phyloP scores from a whole-genome alignment of 2,888 invertebrate species.

The Polyploca ridens region DNA sequence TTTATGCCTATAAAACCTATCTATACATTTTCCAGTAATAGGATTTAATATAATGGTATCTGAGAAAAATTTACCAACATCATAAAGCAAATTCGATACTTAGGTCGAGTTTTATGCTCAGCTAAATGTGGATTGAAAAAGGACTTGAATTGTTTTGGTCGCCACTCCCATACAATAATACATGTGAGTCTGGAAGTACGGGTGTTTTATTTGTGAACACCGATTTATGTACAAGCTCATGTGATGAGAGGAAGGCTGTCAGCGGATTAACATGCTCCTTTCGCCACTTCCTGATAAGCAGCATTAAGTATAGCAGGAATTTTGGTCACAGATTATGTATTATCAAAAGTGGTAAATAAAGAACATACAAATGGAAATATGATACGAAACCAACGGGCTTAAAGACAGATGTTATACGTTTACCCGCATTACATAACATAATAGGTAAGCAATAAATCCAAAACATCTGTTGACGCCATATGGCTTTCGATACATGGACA shows the following conservation, averaged over 20 bases:
- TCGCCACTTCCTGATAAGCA: slow-evolving; percentile 1
- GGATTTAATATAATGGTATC: not conserved
- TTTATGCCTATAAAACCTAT: slow-evolving; percentile 24
- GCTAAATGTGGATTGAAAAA: slow-evolving; percentile 5
- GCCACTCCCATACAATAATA: not conserved
- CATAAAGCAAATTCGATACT: not conserved
- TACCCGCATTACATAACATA: not conserved
- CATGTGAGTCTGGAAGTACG: not conserved
- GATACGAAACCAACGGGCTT: not conserved
- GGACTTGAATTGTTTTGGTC: not conserved
- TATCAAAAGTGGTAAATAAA: too few species aligned
- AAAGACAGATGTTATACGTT: not conserved
- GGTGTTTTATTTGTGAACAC: not conserved
- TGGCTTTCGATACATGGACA: not conserved
- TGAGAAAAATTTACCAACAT: not conserved
- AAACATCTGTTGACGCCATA: not conserved
- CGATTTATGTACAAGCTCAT: not conserved
- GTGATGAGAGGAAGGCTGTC: not conserved
- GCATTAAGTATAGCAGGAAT: not conserved
- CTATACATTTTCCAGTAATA: slow-evolving; percentile 15
- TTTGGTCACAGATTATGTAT: not conserved
- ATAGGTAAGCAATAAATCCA: not conserved
- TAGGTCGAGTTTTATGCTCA: not conserved
- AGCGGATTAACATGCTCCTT: not conserved
- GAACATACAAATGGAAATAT: not conserved